Conservation (phyloP, 2,797 vertebrate species). For the Sebastes ruberrimus region DNA sequence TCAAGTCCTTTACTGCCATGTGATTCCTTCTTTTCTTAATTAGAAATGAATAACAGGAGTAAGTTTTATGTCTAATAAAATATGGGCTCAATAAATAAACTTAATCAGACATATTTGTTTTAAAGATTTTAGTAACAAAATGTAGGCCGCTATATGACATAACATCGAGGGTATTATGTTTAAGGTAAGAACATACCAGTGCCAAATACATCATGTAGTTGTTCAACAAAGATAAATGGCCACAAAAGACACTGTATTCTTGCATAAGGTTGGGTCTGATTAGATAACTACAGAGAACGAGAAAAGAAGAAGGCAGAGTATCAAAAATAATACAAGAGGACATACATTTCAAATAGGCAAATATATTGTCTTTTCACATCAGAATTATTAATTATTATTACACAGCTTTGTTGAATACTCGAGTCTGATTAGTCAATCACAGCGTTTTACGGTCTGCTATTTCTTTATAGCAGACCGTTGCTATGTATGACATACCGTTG, state of each 20-base stretch:
- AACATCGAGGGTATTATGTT: not conserved
- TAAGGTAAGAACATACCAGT: constrained; percentile 5
- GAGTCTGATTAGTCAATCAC: too few species aligned
- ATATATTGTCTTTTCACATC: not conserved
- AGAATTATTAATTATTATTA: not conserved
- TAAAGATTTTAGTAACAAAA: not conserved
- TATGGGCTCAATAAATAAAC: not conserved
- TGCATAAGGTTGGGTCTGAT: not conserved
- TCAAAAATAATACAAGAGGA: not conserved
- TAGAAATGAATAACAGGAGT: not conserved
- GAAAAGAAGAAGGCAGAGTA: not conserved
- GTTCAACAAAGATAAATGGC: not conserved
- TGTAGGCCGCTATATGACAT: constrained; percentile 6
- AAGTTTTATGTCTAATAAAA: not conserved
- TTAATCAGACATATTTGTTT: not conserved
- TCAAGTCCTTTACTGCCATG: not conserved
- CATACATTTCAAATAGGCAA: not conserved
- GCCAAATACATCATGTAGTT: not conserved
- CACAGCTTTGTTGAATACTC: too few species aligned
- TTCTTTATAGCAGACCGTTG: too few species aligned
- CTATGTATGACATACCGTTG: too few species aligned
- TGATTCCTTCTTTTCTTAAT: not conserved
- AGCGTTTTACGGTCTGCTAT: too few species aligned
- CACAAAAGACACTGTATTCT: not conserved
- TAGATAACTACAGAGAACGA: not conserved